phyloP scores from a whole-genome alignment of 2,113 vertebrate species.

The Melanerpes aurifrons region DNA sequence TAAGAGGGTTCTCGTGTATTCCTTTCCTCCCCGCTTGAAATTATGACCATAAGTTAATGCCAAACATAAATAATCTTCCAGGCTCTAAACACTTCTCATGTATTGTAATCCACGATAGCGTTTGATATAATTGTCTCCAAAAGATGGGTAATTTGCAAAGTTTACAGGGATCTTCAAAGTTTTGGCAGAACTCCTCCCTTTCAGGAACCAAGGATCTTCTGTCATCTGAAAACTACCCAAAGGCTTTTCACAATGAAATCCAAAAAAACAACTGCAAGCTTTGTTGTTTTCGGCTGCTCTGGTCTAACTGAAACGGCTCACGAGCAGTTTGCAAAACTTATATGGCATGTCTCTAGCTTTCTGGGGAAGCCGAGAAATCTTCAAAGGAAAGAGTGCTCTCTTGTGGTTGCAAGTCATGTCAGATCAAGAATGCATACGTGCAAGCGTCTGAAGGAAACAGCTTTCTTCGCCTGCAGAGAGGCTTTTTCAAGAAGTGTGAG shows the following conservation, averaged over 20 bases:
- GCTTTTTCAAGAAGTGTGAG: not conserved
- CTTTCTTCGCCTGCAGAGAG: not conserved
- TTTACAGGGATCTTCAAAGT: constrained; percentile 58
- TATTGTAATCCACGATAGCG: constrained; percentile 67
- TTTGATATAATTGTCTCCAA: constrained; percentile 73
- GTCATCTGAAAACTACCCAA: constrained; percentile 63
- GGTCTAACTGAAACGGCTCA: constrained; percentile 66
- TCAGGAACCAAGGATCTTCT: constrained; percentile 65
- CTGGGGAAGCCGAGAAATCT: constrained; percentile 61
- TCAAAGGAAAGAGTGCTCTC: constrained; percentile 77
- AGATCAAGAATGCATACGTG: constrained; percentile 14
- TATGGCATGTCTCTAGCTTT: constrained; percentile 35
- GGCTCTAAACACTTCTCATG: constrained; percentile 65
- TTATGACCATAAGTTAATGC: constrained; percentile 62
- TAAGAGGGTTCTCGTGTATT: constrained; percentile 65
- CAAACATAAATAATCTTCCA: constrained; percentile 71
- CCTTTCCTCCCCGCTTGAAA: constrained; percentile 58
- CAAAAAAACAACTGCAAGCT: constrained; percentile 62
- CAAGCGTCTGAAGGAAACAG: not conserved
- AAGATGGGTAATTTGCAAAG: constrained; percentile 68
- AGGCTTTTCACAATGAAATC: constrained; percentile 71
- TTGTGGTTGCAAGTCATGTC: constrained; percentile 75
- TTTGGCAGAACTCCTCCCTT: constrained; percentile 66
- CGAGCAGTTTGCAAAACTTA: constrained; percentile 72
- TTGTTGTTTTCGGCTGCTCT: constrained; percentile 74